A percentile compares a stretch with the other conserved stretches of the same genome.
These are phyloP conservation scores for Carabus problematicus DNA, from an alignment of 2,888 invertebrate species.

Conservation along the genomic window DNA sequence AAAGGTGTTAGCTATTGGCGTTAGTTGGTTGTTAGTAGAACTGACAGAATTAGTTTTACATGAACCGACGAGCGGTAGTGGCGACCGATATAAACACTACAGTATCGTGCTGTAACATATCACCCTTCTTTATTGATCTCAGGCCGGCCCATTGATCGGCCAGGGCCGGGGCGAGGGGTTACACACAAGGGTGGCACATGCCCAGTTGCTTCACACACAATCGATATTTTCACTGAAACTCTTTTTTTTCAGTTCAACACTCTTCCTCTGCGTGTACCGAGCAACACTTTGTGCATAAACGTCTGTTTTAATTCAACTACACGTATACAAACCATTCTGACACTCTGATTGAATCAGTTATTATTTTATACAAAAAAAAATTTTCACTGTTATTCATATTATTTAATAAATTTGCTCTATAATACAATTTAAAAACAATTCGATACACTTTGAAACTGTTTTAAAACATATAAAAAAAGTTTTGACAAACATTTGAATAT, in stretches of 20 bases:
- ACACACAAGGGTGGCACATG: slow-evolving; percentile 34
- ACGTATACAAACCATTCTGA: neutral
- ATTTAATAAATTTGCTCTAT: no score
- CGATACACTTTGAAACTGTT: no score
- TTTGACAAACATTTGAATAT: no score
- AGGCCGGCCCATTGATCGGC: slow-evolving; percentile 34
- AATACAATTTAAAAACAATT: no score
- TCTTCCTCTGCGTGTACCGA: neutral
- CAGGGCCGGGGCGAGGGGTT: slow-evolving; percentile 21
- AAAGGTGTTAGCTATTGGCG: neutral
- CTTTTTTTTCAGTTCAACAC: no score
- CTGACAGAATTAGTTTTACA: neutral
- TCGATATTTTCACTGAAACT: slow-evolving; percentile 22
- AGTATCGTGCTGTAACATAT: slow-evolving; percentile 30
- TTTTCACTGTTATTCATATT: no score
- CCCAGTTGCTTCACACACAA: slow-evolving; percentile 25
- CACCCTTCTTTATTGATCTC: slow-evolving; percentile 41
- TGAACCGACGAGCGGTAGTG: neutral
- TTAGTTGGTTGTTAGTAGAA: no score
- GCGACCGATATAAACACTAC: slow-evolving; percentile 23
- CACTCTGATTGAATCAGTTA: neutral
- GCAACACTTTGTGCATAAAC: neutral
- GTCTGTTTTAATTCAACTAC: no score
- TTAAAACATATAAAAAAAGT: no score
- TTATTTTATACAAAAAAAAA: neutral